Base-by-base conservation (phyloP, 2,113 vertebrate species). In the Equus quagga region DNA sequence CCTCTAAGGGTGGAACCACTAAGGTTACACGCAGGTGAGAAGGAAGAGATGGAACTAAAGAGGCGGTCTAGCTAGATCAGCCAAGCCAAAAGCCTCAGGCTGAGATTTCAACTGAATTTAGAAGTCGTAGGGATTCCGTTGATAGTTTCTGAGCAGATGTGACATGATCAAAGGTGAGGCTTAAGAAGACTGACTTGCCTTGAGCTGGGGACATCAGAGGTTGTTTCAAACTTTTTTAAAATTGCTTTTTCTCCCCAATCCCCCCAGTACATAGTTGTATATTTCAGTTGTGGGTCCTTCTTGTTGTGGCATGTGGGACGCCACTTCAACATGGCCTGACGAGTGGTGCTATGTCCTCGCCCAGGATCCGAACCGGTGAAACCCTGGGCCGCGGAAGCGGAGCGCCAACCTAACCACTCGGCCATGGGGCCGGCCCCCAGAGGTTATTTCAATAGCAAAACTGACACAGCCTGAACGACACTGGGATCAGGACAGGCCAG, bases 61-160 rank as follows among this genome's bases (percentile, higher is more conserved):
- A 69, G 28, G 64, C 36, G 64, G 70, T 54, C 31, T 58, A 75
- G 70, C 64, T 78, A 51, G 26, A n/a, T 41, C 8, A 11, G 28
- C 12, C 75, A 87, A 41, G 36, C 62, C 2, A 18, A 70, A 31
- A 72, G 18, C 56, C 4, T 76, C 36, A 17, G 4, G 41, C 46
- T 91, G 56, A 70, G 72, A 80, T 70, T 85, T 95, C 54, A 19
- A 41, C 60, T 83, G 72, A 49, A 76, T 65, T 96, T 23, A 75
- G 65, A 85, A 18, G 65, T 58, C 28, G 51, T 8, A 0, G 54
- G 64, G 36, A 85, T 12, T 24, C 46, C 46, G 65, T 17, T 21
- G 49, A 41, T 44, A 46, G 64, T 65, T 94, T 65, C 84, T 82
- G 46, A 82, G 56, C 60, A 51, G 26, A 10, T 58, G 36, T 31